These are phyloP conservation scores for Galleria mellonella DNA, from an alignment of 1,140 invertebrate genomes.

Conservation along the genomic window DNA sequence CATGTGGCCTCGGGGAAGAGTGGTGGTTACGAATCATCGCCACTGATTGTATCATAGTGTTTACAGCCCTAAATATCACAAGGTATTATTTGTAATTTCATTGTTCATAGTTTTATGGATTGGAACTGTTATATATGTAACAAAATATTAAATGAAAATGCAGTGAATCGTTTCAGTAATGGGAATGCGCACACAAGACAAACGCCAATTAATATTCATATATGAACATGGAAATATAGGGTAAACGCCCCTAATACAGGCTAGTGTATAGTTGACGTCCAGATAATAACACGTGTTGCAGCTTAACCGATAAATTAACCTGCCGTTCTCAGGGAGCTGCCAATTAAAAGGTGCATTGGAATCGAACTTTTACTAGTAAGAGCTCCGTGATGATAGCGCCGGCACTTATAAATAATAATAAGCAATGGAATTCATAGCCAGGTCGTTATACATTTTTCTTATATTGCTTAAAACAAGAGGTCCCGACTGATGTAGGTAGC, in stretches of 20 bases:
- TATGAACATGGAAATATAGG: slow-evolving; percentile 31
- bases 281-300: slow-evolving; percentile 37
- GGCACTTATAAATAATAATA: slow-evolving; percentile 17
- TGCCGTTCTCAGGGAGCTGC: slow-evolving; percentile 29
- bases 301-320: slow-evolving; percentile 34
- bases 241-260: slow-evolving; percentile 34
- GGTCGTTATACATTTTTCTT: neutral
- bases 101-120: too few relatives aligned
- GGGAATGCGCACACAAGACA: slow-evolving; percentile 22
- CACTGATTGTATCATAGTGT: too few relatives aligned
- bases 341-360: slow-evolving; percentile 36
- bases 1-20: slow-evolving; percentile 38
- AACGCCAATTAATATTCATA: slow-evolving; percentile 29
- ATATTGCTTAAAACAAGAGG: too few relatives aligned
- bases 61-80: too few relatives aligned
- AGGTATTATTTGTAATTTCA: too few relatives aligned
- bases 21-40: slow-evolving; percentile 1
- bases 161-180: slow-evolving; percentile 9
- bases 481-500: too few relatives aligned
- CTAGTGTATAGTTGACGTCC: slow-evolving; percentile 32
- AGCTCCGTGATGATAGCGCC: slow-evolving; percentile 13
- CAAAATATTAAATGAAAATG: slow-evolving; percentile 4
- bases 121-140: too few relatives aligned
- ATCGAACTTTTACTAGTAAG: slow-evolving; percentile 15
- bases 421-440: slow-evolving; percentile 15